Conservation (phyloP, 1,140 invertebrate species). For the Melanaphis sacchari region DNA sequence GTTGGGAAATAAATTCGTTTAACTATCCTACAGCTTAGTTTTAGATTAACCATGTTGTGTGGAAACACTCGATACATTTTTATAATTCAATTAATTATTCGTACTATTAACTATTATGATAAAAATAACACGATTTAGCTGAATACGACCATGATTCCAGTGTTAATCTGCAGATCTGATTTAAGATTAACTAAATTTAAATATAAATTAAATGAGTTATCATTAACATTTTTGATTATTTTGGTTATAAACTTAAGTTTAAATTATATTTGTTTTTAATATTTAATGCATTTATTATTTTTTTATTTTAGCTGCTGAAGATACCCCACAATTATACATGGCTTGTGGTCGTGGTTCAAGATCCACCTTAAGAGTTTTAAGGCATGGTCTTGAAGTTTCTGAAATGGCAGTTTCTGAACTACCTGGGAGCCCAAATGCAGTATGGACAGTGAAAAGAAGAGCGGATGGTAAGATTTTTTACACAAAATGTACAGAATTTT, state of each 20-base stretch:
- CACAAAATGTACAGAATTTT: background rate
- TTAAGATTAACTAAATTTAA: background rate
- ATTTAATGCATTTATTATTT: background rate
- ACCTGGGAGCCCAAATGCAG: slow-evolving; percentile 98
- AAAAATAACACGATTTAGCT: slow-evolving; percentile 27
- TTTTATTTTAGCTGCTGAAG: slow-evolving; percentile 83
- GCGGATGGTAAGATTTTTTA: slow-evolving; percentile 81
- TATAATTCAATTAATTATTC: background rate
- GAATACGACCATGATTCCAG: background rate
- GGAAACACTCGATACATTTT: slow-evolving; percentile 55
- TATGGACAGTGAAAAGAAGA: slow-evolving; percentile 98
- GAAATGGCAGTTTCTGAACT: slow-evolving; percentile 99
- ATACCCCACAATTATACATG: slow-evolving; percentile 97
- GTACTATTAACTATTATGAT: no score
- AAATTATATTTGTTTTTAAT: background rate
- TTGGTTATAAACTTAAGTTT: background rate
- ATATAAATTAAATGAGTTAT: background rate
- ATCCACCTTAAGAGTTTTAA: slow-evolving; percentile 89
- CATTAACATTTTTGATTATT: background rate
- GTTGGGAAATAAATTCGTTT: slow-evolving; percentile 45
- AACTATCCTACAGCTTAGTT: slow-evolving; percentile 37
- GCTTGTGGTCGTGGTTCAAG: slow-evolving; percentile 94
- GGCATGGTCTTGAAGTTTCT: slow-evolving; percentile 97
- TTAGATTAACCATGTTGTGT: slow-evolving; percentile 20
- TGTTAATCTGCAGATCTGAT: slow-evolving; percentile 58